These are phyloP conservation scores for Neoascia interrupta DNA, from an alignment of 2,888 invertebrate species.

Conservation along the genomic window DNA sequence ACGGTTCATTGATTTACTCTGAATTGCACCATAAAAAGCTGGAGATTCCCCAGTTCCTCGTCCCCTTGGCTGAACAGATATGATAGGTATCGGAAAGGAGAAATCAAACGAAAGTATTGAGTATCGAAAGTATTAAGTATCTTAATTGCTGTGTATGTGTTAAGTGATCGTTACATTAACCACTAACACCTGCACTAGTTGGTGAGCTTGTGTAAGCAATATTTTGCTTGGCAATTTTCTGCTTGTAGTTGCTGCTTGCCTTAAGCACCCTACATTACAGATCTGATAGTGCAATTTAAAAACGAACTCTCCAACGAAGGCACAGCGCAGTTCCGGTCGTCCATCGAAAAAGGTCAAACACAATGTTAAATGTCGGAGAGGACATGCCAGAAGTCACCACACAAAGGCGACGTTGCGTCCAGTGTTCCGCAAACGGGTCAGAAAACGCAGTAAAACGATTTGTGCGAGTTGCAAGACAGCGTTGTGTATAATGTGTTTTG, in stretches of 20 bases:
- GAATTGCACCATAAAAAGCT: constrained; percentile 12
- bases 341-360: not conserved
- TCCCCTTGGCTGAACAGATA: no score
- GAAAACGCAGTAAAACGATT: not conserved
- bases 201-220: no score
- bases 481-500: not conserved
- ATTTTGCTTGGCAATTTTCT: no score
- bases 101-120: no score
- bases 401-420: not conserved
- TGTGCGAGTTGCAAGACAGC: not conserved
- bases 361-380: constrained; percentile 2
- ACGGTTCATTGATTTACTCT: not conserved
- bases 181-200: no score
- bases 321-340: constrained; percentile 5
- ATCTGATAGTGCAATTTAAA: no score
- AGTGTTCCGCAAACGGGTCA: not conserved
- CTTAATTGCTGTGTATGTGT: no score
- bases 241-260: no score
- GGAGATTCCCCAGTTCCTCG: not conserved
- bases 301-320: not conserved
- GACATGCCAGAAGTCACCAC: not conserved
- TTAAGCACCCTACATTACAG: no score
- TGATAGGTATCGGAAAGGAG: no score
- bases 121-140: no score
- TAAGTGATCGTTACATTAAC: no score